Conservation (phyloP, 2,113 vertebrate genomes). For the Columba livia region DNA sequence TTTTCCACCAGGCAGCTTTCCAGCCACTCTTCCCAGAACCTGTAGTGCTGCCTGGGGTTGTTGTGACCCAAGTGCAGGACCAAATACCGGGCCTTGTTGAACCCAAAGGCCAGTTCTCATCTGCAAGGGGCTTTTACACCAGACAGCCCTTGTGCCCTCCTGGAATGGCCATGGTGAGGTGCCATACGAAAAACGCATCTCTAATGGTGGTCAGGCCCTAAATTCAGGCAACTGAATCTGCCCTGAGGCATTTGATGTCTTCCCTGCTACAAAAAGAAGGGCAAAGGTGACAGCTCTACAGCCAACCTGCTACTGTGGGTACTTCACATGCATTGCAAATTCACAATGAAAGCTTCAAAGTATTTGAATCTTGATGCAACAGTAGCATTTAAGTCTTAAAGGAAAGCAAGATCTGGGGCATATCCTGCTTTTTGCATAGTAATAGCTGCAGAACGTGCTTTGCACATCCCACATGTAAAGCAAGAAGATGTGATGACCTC, state of each 20-base stretch:
- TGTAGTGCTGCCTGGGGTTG: too few relatives aligned
- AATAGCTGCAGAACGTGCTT: background rate
- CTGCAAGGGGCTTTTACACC: background rate
- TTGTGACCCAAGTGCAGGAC: too few relatives aligned
- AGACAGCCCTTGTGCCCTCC: background rate
- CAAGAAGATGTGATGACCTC: background rate
- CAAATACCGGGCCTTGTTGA: too few relatives aligned
- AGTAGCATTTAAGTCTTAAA: background rate
- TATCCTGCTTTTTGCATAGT: background rate
- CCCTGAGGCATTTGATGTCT: background rate
- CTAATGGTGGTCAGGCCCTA: background rate
- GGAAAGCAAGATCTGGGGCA: background rate
- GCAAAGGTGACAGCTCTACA: background rate
- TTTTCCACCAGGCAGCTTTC: too few relatives aligned
- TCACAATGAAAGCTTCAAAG: background rate
- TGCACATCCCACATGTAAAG: background rate
- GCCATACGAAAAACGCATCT: background rate
- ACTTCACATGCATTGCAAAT: background rate
- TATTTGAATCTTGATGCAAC: background rate
- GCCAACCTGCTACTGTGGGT: background rate
- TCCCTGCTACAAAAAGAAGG: background rate
- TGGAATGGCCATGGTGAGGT: background rate
- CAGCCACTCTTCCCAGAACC: too few relatives aligned
- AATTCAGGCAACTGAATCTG: background rate
- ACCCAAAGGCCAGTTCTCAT: background rate